Conservation (phyloP, 2,113 vertebrate genomes). For the Cynoglossus semilaevis region DNA sequence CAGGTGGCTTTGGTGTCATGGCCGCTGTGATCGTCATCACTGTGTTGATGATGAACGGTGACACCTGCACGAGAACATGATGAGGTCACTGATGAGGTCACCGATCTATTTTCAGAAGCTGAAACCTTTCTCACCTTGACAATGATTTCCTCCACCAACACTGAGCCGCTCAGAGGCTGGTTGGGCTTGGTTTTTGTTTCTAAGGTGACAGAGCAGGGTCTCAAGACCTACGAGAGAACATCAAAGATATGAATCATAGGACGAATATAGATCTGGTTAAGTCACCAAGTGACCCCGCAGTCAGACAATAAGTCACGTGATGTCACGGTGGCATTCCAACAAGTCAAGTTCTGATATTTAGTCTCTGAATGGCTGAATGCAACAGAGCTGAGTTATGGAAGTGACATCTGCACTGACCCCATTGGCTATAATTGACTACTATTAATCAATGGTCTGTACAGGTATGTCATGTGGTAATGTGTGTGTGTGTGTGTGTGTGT, state of each 20-base stretch:
- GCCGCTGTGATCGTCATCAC: constrained; percentile 89
- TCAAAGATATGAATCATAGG: accelerated
- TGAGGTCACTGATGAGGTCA: background rate
- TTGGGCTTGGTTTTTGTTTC: constrained; percentile 75
- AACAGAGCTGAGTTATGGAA: background rate
- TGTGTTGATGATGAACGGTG: constrained; percentile 94
- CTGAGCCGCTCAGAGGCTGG: constrained; percentile 77
- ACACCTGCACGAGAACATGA: constrained; percentile 76
- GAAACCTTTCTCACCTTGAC: constrained; percentile 81
- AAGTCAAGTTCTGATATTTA: no score
- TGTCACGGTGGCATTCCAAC: background rate
- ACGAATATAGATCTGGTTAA: no score
- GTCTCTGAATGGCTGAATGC: background rate
- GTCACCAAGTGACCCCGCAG: background rate
- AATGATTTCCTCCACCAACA: constrained; percentile 83
- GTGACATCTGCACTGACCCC: no score
- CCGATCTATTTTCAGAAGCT: background rate
- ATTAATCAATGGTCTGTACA: no score
- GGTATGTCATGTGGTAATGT: no score
- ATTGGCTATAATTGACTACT: no score
- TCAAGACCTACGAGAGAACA: constrained; percentile 78
- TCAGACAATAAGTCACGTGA: no score
- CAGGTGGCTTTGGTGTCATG: constrained; percentile 76
- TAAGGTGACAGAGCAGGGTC: constrained; percentile 85
- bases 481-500: no score